Evolutionary conservation across 1,140 invertebrate genomes (phyloP), one percentile per base, ranked within the genome.

Genomic region (Tetramorium alpestre): DNA sequence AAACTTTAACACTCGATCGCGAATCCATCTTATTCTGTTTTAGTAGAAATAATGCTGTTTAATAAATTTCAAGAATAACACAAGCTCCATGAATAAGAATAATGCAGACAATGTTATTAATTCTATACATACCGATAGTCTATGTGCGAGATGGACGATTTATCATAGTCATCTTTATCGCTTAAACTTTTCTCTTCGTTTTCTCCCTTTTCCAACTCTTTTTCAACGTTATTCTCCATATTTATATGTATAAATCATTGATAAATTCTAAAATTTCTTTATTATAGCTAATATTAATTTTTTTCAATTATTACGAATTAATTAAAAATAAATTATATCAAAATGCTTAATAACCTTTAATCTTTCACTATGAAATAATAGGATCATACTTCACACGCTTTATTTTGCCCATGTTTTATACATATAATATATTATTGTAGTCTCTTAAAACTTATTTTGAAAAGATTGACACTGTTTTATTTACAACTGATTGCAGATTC

Each of bases 11-110:
- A 94, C 91, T 91, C 86, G 94, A 49, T 95, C 87, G 64, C 92
- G 89, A 67, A 95, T 93, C 95, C 95, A 95, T 54, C 84, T 49
- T 58, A 95, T 77, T 56, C 95, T 95, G 86, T 62, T 89, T 90
- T 88, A 33, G 56, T 60, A 54, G 22, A 75, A 62, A 73, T 11
- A 11, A 18, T 41, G 11, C 4, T 2, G 0, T 51, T 25, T 41
- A 38, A 73, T 73, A 56, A 47, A 33, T 73, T 22, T 7, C 6
- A 33, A n/a, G 7, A 18, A 44, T 8, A 81, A 69, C 7, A 16
- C 11, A 67, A 54, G 3, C 13, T 60, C 7, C 0, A 33, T 13
- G 2, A 44, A 77, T 41, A 33, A 33, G 33, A 38, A 56, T 67
- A 6, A 51, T 16, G 6, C 22, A 58, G 10, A 22, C 7, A 10